Evolutionary conservation across 2,888 invertebrate species (phyloP).

Genomic region (Timema cristinae): DNA sequence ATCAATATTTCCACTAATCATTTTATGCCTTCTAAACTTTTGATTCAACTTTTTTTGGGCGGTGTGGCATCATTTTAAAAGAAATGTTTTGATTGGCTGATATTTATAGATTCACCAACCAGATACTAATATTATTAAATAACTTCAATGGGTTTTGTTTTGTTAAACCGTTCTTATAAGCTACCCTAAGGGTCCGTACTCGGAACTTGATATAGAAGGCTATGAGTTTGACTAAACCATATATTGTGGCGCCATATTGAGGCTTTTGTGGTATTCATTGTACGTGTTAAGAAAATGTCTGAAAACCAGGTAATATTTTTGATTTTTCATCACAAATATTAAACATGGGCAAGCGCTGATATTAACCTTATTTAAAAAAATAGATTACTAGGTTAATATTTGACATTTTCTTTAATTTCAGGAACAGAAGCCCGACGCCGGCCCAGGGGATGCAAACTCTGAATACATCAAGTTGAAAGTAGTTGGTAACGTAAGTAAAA

Average conservation of each 20-base stretch:
- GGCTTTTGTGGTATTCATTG: conserved; percentile 16
- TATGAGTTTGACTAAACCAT: conserved; percentile 18
- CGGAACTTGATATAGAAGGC: conserved; percentile 7
- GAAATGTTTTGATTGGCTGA: too few species aligned
- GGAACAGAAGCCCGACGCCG: conserved; percentile 53
- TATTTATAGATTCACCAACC: too few species aligned
- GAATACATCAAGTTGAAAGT: conserved; percentile 69
- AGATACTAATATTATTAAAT: too few species aligned
- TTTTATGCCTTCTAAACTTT: too few species aligned
- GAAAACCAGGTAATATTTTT: conserved; percentile 35
- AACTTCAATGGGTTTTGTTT: not conserved
- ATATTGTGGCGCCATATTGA: conserved; percentile 31
- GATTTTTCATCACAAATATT: not conserved
- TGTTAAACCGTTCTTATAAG: too few species aligned
- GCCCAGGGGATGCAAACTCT: conserved; percentile 50
- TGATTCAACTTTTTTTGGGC: too few species aligned
- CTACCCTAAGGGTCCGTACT: too few species aligned
- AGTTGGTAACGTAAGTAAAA: conserved; percentile 55
- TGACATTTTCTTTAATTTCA: conserved; percentile 35
- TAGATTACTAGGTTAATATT: not conserved
- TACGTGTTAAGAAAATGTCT: conserved; percentile 32
- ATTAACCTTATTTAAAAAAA: not conserved
- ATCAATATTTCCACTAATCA: too few species aligned
- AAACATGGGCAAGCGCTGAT: not conserved
- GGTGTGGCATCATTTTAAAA: too few species aligned